Evolutionary conservation across 2,888 invertebrate genomes (phyloP).

Genomic region (Cetonia aurata): DNA sequence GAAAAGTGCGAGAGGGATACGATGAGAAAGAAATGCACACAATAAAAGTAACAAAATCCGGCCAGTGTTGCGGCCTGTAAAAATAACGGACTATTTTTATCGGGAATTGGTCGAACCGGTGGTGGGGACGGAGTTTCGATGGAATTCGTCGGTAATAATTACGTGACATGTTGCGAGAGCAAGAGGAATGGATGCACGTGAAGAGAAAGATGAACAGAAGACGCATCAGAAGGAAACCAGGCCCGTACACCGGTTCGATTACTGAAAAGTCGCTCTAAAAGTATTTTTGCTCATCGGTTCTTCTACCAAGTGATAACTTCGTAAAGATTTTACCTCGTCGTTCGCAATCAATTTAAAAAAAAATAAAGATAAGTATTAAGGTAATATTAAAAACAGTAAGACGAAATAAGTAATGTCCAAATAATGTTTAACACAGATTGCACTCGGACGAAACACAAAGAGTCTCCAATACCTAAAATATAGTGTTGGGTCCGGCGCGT

Average conservation of each 20-base stretch:
- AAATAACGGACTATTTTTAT: slow-evolving; percentile 68
- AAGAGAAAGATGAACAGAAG: slow-evolving; percentile 24
- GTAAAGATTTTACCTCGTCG: too few species aligned
- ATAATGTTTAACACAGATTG: too few species aligned
- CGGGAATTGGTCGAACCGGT: slow-evolving; percentile 58
- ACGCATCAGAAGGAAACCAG: slow-evolving; percentile 22
- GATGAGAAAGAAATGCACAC: slow-evolving; percentile 58
- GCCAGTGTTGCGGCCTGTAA: slow-evolving; percentile 62
- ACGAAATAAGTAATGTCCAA: too few species aligned
- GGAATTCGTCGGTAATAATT: slow-evolving; percentile 43
- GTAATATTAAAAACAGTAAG: too few species aligned
- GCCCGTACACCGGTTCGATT: slow-evolving; percentile 31
- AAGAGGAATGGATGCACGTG: neutral
- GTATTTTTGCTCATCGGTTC: neutral
- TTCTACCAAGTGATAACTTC: neutral
- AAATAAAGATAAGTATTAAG: too few species aligned
- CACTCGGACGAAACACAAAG: too few species aligned
- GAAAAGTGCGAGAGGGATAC: slow-evolving; percentile 46
- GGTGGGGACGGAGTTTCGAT: slow-evolving; percentile 39
- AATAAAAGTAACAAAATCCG: slow-evolving; percentile 67
- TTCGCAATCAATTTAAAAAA: too few species aligned
- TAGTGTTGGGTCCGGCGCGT: too few species aligned
- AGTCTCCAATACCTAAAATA: too few species aligned
- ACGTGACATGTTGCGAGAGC: slow-evolving; percentile 21
- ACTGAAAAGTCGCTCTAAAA: slow-evolving; percentile 25